Percentiles rank a stretch among this genome's conserved stretches.
Conservation (phyloP, 2,888 invertebrate genomes). For the Homarus gammarus region DNA sequence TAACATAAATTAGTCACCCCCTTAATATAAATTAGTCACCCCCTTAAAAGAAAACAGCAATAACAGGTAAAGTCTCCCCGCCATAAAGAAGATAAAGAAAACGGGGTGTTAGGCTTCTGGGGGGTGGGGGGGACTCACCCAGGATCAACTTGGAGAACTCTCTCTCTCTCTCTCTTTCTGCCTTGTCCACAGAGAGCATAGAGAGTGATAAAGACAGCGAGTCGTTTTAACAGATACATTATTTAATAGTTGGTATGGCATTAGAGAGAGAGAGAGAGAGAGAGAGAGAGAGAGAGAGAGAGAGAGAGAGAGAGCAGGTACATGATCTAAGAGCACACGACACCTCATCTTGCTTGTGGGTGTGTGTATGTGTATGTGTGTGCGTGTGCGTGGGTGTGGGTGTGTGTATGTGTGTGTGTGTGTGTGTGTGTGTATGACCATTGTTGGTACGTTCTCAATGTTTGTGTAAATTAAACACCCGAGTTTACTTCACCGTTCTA, state of each 20-base stretch:
- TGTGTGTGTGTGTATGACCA: background rate
- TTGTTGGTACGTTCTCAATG: too few relatives aligned
- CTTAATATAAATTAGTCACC: too few relatives aligned
- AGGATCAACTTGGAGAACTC: background rate
- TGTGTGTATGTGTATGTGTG: slow-evolving; percentile 18
- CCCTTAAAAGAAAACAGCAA: too few relatives aligned
- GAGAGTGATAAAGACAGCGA: background rate
- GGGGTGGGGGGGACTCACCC: background rate
- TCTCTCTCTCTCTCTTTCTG: too few relatives aligned
- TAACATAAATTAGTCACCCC: too few relatives aligned
- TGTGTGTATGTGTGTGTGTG: slow-evolving; percentile 10
- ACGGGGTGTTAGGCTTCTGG: background rate
- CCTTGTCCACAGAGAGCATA: background rate
- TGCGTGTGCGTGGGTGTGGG: slow-evolving; percentile 34
- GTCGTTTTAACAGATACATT: background rate
- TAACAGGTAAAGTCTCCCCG: too few relatives aligned
- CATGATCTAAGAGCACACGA: background rate
- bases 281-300: slow-evolving; percentile 11
- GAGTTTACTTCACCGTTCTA: too few relatives aligned
- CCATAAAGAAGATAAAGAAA: background rate
- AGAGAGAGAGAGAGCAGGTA: background rate
- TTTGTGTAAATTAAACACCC: too few relatives aligned
- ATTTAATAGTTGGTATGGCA: background rate
- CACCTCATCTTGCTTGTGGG: background rate
- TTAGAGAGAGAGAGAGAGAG: background rate